Base-by-base conservation (phyloP, 1,140 invertebrate genomes). In the Fopius arisanus region DNA sequence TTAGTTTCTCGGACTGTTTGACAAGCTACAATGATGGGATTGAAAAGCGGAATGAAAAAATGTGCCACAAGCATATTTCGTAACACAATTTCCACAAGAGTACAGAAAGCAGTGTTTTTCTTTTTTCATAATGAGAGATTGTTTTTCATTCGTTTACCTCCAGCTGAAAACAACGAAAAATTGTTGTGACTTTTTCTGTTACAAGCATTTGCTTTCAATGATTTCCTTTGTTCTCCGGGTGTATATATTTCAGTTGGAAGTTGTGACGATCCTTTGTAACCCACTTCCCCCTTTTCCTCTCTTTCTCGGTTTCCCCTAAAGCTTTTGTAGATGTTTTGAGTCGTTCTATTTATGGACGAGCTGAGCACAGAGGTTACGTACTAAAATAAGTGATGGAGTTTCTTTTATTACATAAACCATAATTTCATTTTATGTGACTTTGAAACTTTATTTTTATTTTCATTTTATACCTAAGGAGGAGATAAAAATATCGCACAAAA, bases 171-270 rank as follows among this genome's bases (percentile, higher is more conserved):
- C 43, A 48, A 48, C 43, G 33, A 48, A 48, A 48, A 48, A 48
- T 19, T 37, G 43, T 48, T 48, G 43, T 48, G n/a, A 48, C 43
- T 48, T 48, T 48, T 48, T 48, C 43, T 19, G 43, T n/a, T 48
- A 48, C 43, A 48, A 48, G 43, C 43, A 48, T 48, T 48, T 48
- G 43, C 43, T 48, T 48, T 48, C 43, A 48, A 48, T 48, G 43
- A 48, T 48, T 48, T 48, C 43, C 43, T 48, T 48, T 48, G 43
- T 37, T 37, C 33, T 37, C 14, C 43, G 16, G 7, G 6, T n/a
- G 43, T 19, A 48, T 48, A 48, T 48, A 16, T 48, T 48, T 48
- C 43, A 48, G 43, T 48, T n/a, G 43, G 16, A 14, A 48, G 3
- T 48, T 19, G 43, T 48, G 43, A 48, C 43, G 43, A 48, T 48